Base-by-base conservation (phyloP, 2,888 invertebrate species). In the Heliconius ismenius region DNA sequence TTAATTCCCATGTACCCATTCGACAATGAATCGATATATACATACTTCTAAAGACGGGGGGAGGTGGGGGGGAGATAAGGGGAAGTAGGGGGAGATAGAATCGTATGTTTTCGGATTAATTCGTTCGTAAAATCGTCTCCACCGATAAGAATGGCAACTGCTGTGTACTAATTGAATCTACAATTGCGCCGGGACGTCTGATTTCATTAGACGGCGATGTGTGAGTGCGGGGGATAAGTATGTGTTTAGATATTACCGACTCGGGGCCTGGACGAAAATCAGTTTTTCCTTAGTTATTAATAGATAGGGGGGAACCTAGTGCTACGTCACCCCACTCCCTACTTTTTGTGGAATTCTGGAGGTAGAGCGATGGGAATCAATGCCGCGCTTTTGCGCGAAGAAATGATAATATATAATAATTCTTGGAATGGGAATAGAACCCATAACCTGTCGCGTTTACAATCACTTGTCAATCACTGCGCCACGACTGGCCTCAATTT, bases 101-200 rank as follows among this genome's bases (percentile, higher is more conserved):
- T 93, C 93, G 92, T 93, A 92, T 93, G 93, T 93, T 94, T 94
- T 93, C 91, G 92, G 92, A 93, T 93, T 93, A 93, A 94, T 94
- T 94, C 93, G 92, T 92, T 94, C 93, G 93, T 93, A 92, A 94
- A 94, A 94, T 94, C 93, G 93, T 93, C 93, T 91, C 91, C 88
- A 84, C 88, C 91, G 92, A 93, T 94, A 94, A 94, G 93, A 94
- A 94, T 92, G 90, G 93, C 91, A 91, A 92, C 88, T 88, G 91
- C 90, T 92, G 90, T 91, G 90, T 93, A 91, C 93, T 93, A 94
- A 94, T 94, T 94, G 93, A 93, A 93, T 93, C 91, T 93, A 92
- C 92, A 92, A 93, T 93, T 92, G 92, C 89, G 91, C 84, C 83
- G 90, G 90, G 89, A 91, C 91, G 92, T 92, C 92, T 92, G 92